Percentiles rank a stretch among this genome's conserved stretches.
Conservation (phyloP, 2,113 vertebrate species). For the Lophotis ruficrista region DNA sequence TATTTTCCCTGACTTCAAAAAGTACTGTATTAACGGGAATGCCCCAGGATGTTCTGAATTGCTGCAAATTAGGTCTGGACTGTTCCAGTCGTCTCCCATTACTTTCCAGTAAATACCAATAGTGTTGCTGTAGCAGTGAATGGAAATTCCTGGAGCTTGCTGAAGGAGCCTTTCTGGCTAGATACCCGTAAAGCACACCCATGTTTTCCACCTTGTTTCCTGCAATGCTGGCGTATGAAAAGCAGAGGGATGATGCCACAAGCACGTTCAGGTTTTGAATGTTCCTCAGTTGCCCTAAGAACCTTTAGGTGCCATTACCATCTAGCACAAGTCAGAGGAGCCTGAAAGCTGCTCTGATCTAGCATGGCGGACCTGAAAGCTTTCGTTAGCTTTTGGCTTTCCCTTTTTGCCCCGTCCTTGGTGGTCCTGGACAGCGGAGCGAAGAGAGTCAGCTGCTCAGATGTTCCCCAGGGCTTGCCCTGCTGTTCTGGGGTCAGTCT, state of each 20-base stretch:
- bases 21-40: neutral
- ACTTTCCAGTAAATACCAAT: conserved; percentile 30
- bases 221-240: neutral
- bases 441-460: neutral
- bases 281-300: neutral
- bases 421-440: neutral
- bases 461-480: rapidly evolving
- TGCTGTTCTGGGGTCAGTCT: neutral
- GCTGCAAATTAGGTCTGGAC: neutral
- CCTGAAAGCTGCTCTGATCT: neutral
- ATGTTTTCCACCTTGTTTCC: neutral
- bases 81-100: neutral
- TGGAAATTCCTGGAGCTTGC: conserved; percentile 17
- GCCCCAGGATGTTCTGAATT: conserved; percentile 4
- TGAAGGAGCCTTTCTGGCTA: neutral
- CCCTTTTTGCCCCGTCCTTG: neutral
- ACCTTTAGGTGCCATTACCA: neutral
- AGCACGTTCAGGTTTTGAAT: rapidly evolving
- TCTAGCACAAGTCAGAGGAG: neutral
- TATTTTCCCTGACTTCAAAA: conserved; percentile 44
- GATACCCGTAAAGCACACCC: neutral
- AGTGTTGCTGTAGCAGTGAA: neutral
- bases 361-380: neutral
- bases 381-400: neutral
- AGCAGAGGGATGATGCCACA: neutral